Percentiles rank a stretch among this genome's conserved stretches.
These are phyloP conservation scores for Callipepla squamata DNA, from an alignment of 2,113 vertebrate species.

Conservation along the genomic window DNA sequence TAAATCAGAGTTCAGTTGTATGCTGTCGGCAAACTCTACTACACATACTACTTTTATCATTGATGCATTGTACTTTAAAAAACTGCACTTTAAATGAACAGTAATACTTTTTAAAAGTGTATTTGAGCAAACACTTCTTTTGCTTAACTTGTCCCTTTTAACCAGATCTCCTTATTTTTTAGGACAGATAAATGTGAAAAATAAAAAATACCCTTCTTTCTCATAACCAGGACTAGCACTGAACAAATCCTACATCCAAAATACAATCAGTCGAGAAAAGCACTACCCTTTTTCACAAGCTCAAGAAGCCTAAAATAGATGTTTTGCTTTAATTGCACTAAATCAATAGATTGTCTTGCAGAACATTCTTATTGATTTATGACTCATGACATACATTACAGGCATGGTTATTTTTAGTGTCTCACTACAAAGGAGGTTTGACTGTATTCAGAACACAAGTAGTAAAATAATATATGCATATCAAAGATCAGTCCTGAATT, in stretches of 20 bases:
- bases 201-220: background rate
- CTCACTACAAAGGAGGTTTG: background rate
- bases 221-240: background rate
- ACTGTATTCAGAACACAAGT: background rate
- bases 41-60: background rate
- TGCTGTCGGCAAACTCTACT: background rate
- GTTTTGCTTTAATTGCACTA: slow-evolving; percentile 55
- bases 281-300: slow-evolving; percentile 7
- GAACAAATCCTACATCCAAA: background rate
- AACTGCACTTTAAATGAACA: background rate
- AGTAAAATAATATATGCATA: background rate
- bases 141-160: background rate
- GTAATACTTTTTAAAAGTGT: background rate
- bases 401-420: slow-evolving; percentile 55
- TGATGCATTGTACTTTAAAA: background rate
- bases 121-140: background rate
- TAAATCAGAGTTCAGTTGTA: background rate
- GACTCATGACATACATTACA: slow-evolving; percentile 42
- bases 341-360: slow-evolving; percentile 55
- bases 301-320: slow-evolving; percentile 41
- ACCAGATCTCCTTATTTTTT: background rate
- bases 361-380: slow-evolving; percentile 66
- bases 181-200: background rate
- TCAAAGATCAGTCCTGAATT: background rate
- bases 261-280: background rate